Evolutionary conservation across 2,113 vertebrate genomes (phyloP).

Genomic region (Scomber japonicus): DNA sequence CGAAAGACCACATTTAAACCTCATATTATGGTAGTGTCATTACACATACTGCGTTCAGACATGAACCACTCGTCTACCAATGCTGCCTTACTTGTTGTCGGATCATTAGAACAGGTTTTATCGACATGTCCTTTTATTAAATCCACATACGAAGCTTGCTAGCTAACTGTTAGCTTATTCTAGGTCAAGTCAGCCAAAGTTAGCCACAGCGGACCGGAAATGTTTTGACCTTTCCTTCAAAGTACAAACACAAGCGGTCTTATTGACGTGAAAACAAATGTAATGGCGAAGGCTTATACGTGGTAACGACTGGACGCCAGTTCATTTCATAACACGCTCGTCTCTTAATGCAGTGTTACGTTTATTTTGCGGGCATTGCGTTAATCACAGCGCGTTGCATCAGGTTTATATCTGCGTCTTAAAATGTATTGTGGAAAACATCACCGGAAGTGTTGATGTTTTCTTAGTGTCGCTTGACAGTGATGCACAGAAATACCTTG

Average conservation of each 20-base stretch:
- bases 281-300: no score
- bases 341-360: no score
- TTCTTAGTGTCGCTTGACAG: fast-evolving
- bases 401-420: neutral
- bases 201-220: neutral
- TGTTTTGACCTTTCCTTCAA: neutral
- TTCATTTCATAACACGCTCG: no score
- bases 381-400: fast-evolving
- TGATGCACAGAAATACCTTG: conserved; percentile 41
- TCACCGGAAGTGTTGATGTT: conserved; percentile 21
- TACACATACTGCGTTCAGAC: neutral
- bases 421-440: conserved; percentile 15
- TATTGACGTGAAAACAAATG: fast-evolving
- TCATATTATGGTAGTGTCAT: conserved; percentile 9
- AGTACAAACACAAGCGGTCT: neutral
- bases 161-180: conserved; percentile 71
- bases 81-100: neutral
- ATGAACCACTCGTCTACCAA: neutral
- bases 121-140: conserved; percentile 56
- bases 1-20: conserved; percentile 8
- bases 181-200: neutral
- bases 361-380: fast-evolving
- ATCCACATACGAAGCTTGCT: conserved; percentile 29
- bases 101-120: conserved; percentile 23
- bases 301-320: fast-evolving